Base-by-base conservation (phyloP, 2,888 invertebrate species). In the Aporophyla lueneburgensis region DNA sequence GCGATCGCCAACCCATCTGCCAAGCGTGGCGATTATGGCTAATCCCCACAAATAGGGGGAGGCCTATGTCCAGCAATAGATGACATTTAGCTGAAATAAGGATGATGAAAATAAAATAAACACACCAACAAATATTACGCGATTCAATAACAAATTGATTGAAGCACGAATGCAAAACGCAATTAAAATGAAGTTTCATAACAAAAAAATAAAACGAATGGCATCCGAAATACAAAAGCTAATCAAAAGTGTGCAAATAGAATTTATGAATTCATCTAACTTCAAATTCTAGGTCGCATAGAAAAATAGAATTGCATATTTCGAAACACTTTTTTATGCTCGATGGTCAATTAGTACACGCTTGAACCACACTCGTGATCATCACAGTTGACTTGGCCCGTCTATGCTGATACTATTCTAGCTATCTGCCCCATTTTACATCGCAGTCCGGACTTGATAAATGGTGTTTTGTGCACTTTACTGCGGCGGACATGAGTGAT, bases 361-460 rank as follows among this genome's bases (percentile, higher is more conserved):
- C 76, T 43, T 74, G 51, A 69, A 68, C 51, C 51, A 40, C 56
- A 49, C 46, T 67, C 43, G 40, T 21, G 69, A 70, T 74, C 59
- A 56, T 63, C 49, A 76, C 85, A 71, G 81, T 49, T 81, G 83
- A 83, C 81, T 76, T 76, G 51, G 12, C n/a, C 10, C 49, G 33
- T 56, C 79, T 71, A 69, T 59, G 62, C 3, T 56, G 59, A 51
- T 70, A 59, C 49, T 43, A 71, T 66, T 61, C 68, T 68, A 40
- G 27, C n/a, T 54, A 53, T 73, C 33, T 56, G 56, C 27, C 53
- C 76, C 14, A 71, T 76, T 84, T 84, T 67, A 65, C 49, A 69
- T 27, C 10, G 63, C 19, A 71, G 53, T 59, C 49, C 10, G 51
- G 62, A 10, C 49, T 68, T 81, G 67, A 81, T 76, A 76, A 76